Percentiles rank a stretch among this genome's conserved stretches.
Conservation (phyloP, 2,888 invertebrate genomes). For the Cryptocephalus primarius region DNA sequence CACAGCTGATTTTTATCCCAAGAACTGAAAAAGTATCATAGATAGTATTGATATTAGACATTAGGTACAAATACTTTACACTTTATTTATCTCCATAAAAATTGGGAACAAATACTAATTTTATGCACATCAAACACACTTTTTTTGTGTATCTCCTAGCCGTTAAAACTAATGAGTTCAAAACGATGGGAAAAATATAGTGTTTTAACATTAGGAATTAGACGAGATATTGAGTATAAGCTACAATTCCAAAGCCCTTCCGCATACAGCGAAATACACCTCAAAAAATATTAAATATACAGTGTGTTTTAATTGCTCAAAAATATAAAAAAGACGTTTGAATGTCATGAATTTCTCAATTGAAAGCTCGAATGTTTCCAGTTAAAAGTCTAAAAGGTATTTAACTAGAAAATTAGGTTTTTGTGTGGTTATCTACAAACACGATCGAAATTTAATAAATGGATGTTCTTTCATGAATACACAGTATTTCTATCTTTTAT, state of each 20-base stretch:
- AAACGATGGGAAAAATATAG: background rate
- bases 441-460: too few relatives aligned
- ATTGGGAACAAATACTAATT: constrained; percentile 20
- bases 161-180: background rate
- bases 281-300: too few relatives aligned
- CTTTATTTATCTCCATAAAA: background rate
- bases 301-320: too few relatives aligned
- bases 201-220: background rate
- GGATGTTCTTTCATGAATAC: constrained; percentile 16
- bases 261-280: background rate
- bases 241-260: background rate
- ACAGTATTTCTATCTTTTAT: constrained; percentile 22
- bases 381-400: too few relatives aligned
- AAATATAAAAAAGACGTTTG: too few relatives aligned
- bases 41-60: too few relatives aligned
- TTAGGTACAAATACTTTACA: constrained; percentile 2
- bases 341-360: too few relatives aligned
- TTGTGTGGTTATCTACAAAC: too few relatives aligned
- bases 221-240: background rate
- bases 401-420: too few relatives aligned
- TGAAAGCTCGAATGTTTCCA: too few relatives aligned
- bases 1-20: constrained; percentile 1
- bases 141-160: constrained; percentile 1
- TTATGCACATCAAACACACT: constrained; percentile 25
- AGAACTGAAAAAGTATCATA: too few relatives aligned